Evolutionary conservation across 2,797 vertebrate genomes (phyloP), one percentile per base, ranked within the genome.

Genomic region (Hylomyscus alleni): DNA sequence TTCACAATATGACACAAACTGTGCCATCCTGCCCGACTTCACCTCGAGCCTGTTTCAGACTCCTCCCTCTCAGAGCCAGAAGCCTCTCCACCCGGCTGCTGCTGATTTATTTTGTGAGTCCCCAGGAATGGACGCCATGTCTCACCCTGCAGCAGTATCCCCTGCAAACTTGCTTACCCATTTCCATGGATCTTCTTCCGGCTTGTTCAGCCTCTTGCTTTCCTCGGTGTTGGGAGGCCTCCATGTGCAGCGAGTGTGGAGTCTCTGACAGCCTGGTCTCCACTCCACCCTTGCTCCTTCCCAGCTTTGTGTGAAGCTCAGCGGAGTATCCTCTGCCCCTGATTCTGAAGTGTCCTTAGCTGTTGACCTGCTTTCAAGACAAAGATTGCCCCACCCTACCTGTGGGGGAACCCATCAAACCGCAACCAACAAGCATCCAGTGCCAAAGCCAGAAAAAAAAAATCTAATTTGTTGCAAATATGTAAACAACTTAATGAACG

Each of bases 401-500:
- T 93, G 34, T 52, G 76, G 80, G 15, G 93, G 82, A 89, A 14
- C 37, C 50, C 37, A 58, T 72, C 75, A 89, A 91, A 89, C 73
- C n/a, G 81, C 84, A 94, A 82, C 95, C 95, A 7, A 58, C 14
- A 0, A 0, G 24, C 75, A 76, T 65, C 11, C 34, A 0, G 85
- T 93, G 96, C 96, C 96, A 97, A 89, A 94, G 69, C 91, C 52
- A 58, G 26, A 73, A 15, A n/a, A n/a, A n/a, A 19, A 44, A 73
- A 56, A 58, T 9, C 95, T 95, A 69, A 91, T 95, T 96, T 94
- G 90, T 94, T 93, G 82, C 92, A 67, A 72, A 72, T 56, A 13
- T 95, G 89, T 97, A 95, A 98, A 98, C 96, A 98, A 82, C 73
- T 72, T 1, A 14, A 20, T 73, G 62, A 19, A 80, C 86, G 92